Base-by-base conservation (phyloP, 2,888 invertebrate genomes). In the Micropterix aruncella region DNA sequence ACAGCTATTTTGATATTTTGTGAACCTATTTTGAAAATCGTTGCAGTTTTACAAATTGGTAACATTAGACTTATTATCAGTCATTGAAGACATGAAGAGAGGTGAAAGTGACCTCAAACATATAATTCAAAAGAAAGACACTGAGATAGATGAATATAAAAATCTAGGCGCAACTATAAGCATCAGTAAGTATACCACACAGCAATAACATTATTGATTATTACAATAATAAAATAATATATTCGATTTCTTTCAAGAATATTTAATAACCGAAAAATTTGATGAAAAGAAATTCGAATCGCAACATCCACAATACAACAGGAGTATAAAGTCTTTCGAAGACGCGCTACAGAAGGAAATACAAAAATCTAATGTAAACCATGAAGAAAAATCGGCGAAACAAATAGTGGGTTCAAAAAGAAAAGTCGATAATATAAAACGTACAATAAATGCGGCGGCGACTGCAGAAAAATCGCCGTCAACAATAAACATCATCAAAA, bases 111-210 rank as follows among this genome's bases (percentile, higher is more conserved):
- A 27, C 5, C 27, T 27, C 27, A 27, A 27, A 27, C 12, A 5
- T 7, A 27, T 27, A 27, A 27, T 78, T 19, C 56, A 59, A 40
- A 66, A 65, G 46, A 77, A 77, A 55, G 75, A 77, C 54, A 61
- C 58, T 45, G 75, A 75, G 57, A 69, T 77, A 45, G 60, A 65
- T 42, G 70, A 73, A 52, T 75, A 73, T 52, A 68, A 67, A 53
- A 56, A 63, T 47, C 67, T 71, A 55, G 68, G 66, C 45, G 69
- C 27, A 5, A 27, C 12, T 27, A 7, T 16, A 18, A 12, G 16
- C 2, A 18, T 44, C 2, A 16, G 40, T 17, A 41, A 3, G 27
- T 7, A n/a, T n/a, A n/a, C n/a, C n/a, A n/a, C n/a, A n/a, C n/a
- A n/a, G n/a, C n/a, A n/a, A n/a, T n/a, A n/a, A n/a, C n/a, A n/a